phyloP scores from a whole-genome alignment of 2,888 invertebrate species.

The Pandemis corylana region DNA sequence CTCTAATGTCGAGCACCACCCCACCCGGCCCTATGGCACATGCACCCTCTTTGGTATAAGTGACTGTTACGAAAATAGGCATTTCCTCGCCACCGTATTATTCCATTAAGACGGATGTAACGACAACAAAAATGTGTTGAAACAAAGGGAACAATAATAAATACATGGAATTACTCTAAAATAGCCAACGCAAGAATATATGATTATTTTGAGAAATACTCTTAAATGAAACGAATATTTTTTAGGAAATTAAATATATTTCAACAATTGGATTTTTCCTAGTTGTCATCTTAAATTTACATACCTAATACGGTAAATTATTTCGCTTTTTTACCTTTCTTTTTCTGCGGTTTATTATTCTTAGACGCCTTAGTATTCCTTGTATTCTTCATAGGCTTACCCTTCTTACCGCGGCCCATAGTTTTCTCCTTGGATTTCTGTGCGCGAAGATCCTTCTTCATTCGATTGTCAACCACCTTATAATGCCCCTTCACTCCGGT shows the following conservation, averaged over 20 bases:
- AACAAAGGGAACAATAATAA: background rate
- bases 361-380: conserved; percentile 48
- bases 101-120: background rate
- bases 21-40: conserved; percentile 19
- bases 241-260: conserved; percentile 32
- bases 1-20: conserved; percentile 44
- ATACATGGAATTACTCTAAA: background rate
- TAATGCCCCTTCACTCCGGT: conserved; percentile 95
- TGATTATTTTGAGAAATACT: background rate
- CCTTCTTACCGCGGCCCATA: conserved; percentile 77
- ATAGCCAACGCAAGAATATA: background rate
- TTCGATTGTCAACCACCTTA: conserved; percentile 97
- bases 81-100: conserved; percentile 8
- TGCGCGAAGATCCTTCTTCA: conserved; percentile 96
- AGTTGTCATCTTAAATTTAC: conserved; percentile 1
- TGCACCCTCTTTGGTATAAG: conserved; percentile 22
- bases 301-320: conserved; percentile 43
- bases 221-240: background rate
- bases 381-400: conserved; percentile 52
- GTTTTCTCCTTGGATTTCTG: conserved; percentile 87
- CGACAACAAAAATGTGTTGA: background rate
- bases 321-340: conserved; percentile 69
- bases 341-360: conserved; percentile 52
- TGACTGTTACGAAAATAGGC: conserved; percentile 15
- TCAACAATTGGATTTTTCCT: conserved; percentile 24